phyloP scores from a whole-genome alignment of 2,888 invertebrate genomes.

The Noctuana brunneofusca region DNA sequence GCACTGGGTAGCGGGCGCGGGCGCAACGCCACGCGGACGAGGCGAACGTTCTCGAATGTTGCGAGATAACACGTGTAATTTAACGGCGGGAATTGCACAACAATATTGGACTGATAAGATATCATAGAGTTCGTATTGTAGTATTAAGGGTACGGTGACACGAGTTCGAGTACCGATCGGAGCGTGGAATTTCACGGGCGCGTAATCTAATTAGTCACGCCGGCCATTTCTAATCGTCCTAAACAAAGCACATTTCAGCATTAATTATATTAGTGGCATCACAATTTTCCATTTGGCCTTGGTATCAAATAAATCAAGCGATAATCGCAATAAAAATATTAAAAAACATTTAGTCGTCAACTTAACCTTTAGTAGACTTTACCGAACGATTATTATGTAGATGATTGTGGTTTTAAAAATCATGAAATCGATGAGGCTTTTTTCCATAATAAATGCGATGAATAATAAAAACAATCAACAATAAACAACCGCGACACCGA shows the following conservation, averaged over 20 bases:
- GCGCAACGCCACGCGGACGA: conserved; percentile 61
- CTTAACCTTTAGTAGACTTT: too few species aligned
- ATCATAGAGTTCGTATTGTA: conserved; percentile 28
- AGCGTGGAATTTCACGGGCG: conserved; percentile 15
- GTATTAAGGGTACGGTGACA: conserved; percentile 38
- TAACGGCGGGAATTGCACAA: conserved; percentile 67
- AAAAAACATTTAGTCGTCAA: too few species aligned
- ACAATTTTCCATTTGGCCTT: not conserved
- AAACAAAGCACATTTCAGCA: conserved; percentile 5
- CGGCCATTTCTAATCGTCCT: conserved; percentile 14
- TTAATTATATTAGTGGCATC: not conserved
- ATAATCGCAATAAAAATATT: too few species aligned
- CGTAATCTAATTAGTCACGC: conserved; percentile 8
- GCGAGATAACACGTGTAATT: conserved; percentile 70
- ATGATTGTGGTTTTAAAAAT: too few species aligned
- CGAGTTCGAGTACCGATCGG: conserved; percentile 37
- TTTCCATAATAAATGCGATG: too few species aligned
- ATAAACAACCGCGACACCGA: conserved; percentile 9
- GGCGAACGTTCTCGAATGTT: conserved; percentile 70
- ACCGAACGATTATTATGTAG: too few species aligned
- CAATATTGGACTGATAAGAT: conserved; percentile 48
- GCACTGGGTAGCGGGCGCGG: conserved; percentile 40
- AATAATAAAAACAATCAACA: not conserved
- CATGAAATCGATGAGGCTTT: too few species aligned
- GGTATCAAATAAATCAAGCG: not conserved